Base-by-base conservation (phyloP, 2,888 invertebrate species). In the Lepidonotus clava region DNA sequence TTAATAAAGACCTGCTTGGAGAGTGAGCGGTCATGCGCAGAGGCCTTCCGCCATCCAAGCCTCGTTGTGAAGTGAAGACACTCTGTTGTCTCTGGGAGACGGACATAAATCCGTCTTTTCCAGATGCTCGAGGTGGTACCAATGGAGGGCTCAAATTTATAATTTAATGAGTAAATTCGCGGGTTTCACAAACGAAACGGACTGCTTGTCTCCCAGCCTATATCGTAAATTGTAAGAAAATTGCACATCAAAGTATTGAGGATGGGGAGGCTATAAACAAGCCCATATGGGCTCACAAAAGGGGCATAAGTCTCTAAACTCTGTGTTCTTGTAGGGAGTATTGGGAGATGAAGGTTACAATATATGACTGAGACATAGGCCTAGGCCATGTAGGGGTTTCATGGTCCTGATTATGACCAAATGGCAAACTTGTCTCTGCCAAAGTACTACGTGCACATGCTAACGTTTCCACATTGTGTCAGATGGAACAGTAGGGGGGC, bases 81-180 rank as follows among this genome's bases (percentile, higher is more conserved):
- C 24, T 61, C 24, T 5, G 24, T 1, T 28, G 28, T 24, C 11
- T 61, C 28, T 32, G 11, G 21, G 18, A 61, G n/a, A 11, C 24
- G 24, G 61, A 11, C 24, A 61, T 28, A 61, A 61, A 61, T 28
- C 24, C 28, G 28, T 61, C 28, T 61, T 61, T 61, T 24, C 61
- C 61, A 61, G 61, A 24, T 24, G 21, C 28, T 28, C 28, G 28
- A 28, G 24, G 61, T 61, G 61, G 61, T 24, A 28, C n/a, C n/a
- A n/a, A n/a, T n/a, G n/a, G n/a, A 11, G 61, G 61, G 61, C 24
- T 61, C 61, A 32, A 24, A 4, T 61, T 61, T 61, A 61, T 61
- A 28, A 28, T 61, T 61, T 61, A 61, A 61, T 61, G 24, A 61
- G 61, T n/a, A 61, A 61, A 61, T 61, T 32, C 28, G 61, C 28